phyloP scores from a whole-genome alignment of 2,888 invertebrate genomes.

The Cataglyphis albicans region DNA sequence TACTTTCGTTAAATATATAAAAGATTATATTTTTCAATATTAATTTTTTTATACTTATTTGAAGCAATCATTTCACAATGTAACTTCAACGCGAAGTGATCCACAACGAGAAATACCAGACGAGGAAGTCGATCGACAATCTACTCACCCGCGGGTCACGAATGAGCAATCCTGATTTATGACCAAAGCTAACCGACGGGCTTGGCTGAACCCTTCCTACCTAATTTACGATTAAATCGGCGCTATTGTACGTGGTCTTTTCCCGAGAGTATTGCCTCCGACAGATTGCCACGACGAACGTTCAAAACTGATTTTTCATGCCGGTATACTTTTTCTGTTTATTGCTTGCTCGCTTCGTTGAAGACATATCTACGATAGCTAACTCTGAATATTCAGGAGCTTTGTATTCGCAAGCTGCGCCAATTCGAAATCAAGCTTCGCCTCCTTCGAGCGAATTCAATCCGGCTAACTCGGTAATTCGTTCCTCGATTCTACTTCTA shows the following conservation, averaged over 20 bases:
- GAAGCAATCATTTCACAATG: background rate
- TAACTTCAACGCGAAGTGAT: background rate
- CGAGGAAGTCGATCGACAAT: constrained; percentile 6
- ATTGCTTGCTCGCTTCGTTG: constrained; percentile 23
- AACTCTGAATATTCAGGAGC: constrained; percentile 21
- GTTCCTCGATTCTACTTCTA: constrained; percentile 15
- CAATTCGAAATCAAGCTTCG: constrained; percentile 37
- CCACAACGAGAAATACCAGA: background rate
- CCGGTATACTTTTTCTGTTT: constrained; percentile 27
- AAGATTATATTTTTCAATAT: background rate
- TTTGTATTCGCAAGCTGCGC: constrained; percentile 25
- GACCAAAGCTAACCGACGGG: constrained; percentile 12
- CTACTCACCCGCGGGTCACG: constrained; percentile 1
- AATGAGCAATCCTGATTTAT: constrained; percentile 47
- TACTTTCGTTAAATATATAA: background rate
- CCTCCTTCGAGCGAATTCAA: constrained; percentile 38
- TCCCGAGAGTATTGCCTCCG: background rate
- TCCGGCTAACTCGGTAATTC: constrained; percentile 33
- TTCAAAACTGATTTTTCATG: background rate
- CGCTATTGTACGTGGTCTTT: background rate
- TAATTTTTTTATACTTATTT: background rate
- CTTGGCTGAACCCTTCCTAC: constrained; percentile 21
- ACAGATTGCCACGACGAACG: background rate
- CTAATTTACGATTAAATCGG: constrained; percentile 43
- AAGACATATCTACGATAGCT: constrained; percentile 1